phyloP scores from a whole-genome alignment of 2,888 invertebrate genomes.

The Drosophila paramelanica region DNA sequence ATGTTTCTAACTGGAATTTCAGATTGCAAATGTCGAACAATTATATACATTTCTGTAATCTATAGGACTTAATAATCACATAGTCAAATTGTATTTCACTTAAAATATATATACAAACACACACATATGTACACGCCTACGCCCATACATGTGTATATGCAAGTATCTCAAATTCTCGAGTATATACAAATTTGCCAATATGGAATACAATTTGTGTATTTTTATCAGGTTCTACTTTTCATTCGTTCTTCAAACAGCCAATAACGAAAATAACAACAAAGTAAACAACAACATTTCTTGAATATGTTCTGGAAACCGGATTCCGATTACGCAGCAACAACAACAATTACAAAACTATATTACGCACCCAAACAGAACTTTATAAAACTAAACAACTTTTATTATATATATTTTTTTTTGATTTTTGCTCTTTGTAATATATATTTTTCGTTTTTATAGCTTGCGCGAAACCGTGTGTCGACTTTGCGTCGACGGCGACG shows the following conservation, averaged over 20 bases:
- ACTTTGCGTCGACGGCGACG: conserved; percentile 54
- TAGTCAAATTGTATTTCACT: conserved; percentile 36
- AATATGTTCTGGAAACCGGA: conserved; percentile 37
- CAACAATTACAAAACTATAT: conserved; percentile 24
- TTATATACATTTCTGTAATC: conserved; percentile 8
- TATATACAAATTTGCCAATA: conserved; percentile 37
- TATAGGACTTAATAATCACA: conserved; percentile 28
- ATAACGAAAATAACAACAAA: not conserved
- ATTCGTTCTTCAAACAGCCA: conserved; percentile 9
- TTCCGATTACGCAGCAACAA: conserved; percentile 43
- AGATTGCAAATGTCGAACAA: conserved; percentile 25
- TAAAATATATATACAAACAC: conserved; percentile 29
- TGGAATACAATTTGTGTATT: conserved; percentile 50
- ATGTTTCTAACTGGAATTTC: not conserved
- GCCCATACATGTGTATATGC: conserved; percentile 13
- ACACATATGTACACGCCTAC: not conserved
- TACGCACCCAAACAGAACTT: conserved; percentile 65
- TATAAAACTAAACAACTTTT: conserved; percentile 29
- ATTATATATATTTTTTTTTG: not conserved
- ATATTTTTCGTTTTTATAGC: not conserved
- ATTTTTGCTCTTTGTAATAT: conserved; percentile 15
- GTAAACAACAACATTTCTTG: conserved; percentile 43
- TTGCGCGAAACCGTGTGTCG: conserved; percentile 39
- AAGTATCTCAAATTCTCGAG: conserved; percentile 27
- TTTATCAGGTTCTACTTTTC: conserved; percentile 62